Base-by-base conservation (phyloP, 1,140 invertebrate species). In the Neodiprion pinetum region DNA sequence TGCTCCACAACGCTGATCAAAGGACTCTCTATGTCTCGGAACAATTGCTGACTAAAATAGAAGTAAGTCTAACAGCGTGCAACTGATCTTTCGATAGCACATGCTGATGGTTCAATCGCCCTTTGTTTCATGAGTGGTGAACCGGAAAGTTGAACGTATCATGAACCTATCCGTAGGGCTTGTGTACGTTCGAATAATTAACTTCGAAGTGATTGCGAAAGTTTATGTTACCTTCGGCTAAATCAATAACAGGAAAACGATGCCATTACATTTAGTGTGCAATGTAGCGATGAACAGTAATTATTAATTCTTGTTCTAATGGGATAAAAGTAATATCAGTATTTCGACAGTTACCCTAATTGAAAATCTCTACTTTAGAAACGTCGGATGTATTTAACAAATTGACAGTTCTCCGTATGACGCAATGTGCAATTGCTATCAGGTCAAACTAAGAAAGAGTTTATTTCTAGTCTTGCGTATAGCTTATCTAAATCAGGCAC, bases 1-100 rank as follows among this genome's bases (percentile, higher is more conserved):
- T 80, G 1, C 12, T 76, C 1, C 74, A 47, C 28, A 40, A 40
- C 9, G 72, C 50, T 12, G 65, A 70, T 50, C 66, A 70, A 8
- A 84, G 78, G 66, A 73, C 77, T 21, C 53, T 86, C 5, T 86
- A 81, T 65, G 80, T 79, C 1, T 77, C 81, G 8, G 75, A 72
- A 14, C 61, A 75, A 9, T 21, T 28, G 8, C 71, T 88, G 9
- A 83, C 80, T 2, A 83, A 85, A 77, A 69, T 80, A 4, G 82
- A 88, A 79, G 87, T 87, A 81, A 74, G 67, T 67, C 28, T 48
- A 74, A 8, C 1, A 8, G n/a, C 48, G 49, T 17, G 50, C n/a
- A n/a, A n/a, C 48, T 40, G 28, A 21, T 21, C 47, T 28, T 50
- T 72, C 23, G 17, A 53, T 23, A 9, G 9, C 23, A 23, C 23